Percentiles rank a stretch among this genome's conserved stretches.
These are phyloP conservation scores for Luehdorfia chinensis DNA, from an alignment of 1,140 invertebrate genomes.

Conservation along the genomic window DNA sequence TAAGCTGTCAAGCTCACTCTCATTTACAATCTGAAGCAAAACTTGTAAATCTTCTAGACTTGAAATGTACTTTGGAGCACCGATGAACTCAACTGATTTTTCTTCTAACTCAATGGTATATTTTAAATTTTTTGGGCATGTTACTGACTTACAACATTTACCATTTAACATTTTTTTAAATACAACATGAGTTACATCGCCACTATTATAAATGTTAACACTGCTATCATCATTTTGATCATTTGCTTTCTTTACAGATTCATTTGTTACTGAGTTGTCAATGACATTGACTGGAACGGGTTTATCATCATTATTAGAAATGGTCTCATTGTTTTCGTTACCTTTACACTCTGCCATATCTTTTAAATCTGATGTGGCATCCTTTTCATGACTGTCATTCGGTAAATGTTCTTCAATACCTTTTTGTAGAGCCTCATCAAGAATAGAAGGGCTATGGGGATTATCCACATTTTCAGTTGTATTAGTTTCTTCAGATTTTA, in stretches of 20 bases:
- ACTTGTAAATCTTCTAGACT: constrained; percentile 70
- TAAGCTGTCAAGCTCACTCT: constrained; percentile 62
- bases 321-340: constrained; percentile 11
- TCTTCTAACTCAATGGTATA: constrained; percentile 65
- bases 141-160: constrained; percentile 60
- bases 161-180: constrained; percentile 65
- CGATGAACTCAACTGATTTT: constrained; percentile 66
- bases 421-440: constrained; percentile 60
- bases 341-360: constrained; percentile 5
- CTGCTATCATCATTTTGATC: constrained; percentile 17
- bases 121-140: constrained; percentile 64
- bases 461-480: constrained; percentile 34
- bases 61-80: constrained; percentile 70
- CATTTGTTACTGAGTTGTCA: no score
- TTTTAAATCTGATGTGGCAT: constrained; percentile 5
- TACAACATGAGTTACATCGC: constrained; percentile 53
- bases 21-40: constrained; percentile 73
- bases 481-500: constrained; percentile 16
- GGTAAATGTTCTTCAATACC: constrained; percentile 61
- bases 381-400: constrained; percentile 12
- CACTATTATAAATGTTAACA: constrained; percentile 23
- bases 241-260: constrained; percentile 12
- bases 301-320: constrained; percentile 1
- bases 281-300: background rate
- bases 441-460: constrained; percentile 61